Conservation (phyloP, 2,113 vertebrate genomes). For the Variabilichromis moorii region DNA sequence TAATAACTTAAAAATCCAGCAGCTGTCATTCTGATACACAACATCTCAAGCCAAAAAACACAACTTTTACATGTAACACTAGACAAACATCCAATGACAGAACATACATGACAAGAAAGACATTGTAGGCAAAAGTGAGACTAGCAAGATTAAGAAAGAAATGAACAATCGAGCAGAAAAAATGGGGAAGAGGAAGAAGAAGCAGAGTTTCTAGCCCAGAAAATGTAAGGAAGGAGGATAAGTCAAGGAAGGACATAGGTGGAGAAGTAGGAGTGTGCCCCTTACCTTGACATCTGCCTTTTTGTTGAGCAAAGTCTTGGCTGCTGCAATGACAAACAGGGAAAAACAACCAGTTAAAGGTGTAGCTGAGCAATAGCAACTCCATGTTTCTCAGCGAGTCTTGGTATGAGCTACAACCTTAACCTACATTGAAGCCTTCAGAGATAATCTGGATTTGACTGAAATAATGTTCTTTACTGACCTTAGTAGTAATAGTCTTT, state of each 20-base stretch:
- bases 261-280: not conserved
- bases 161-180: not conserved
- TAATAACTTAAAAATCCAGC: not conserved
- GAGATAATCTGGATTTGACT: not conserved
- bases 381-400: rapidly evolving
- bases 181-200: not conserved
- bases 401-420: not conserved
- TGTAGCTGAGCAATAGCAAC: not conserved
- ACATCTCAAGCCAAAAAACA: not conserved
- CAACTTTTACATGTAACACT: not conserved
- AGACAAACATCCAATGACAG: not conserved
- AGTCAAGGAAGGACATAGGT: not conserved
- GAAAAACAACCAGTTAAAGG: not conserved
- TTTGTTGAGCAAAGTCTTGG: conserved; percentile 68
- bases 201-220: not conserved
- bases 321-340: conserved; percentile 55
- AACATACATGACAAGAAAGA: not conserved
- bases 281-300: conserved; percentile 71
- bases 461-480: not conserved
- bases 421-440: not conserved
- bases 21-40: not conserved
- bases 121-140: not conserved
- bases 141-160: not conserved
- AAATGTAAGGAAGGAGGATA: not conserved
- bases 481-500: not conserved